Conservation (phyloP, 2,113 vertebrate genomes). For the Sarotherodon lohbergeri region DNA sequence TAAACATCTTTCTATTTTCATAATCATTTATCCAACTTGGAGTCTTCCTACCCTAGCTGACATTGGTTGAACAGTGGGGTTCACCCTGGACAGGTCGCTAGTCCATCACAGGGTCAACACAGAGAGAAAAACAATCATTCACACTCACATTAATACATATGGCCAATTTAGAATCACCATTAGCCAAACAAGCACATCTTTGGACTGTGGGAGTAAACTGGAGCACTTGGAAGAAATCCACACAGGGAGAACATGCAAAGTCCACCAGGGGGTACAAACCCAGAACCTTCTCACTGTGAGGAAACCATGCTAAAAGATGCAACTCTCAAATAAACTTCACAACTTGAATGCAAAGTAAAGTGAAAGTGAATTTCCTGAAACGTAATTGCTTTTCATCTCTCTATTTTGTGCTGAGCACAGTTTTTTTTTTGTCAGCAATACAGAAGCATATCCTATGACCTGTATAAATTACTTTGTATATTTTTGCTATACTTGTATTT, state of each 20-base stretch:
- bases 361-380: not conserved
- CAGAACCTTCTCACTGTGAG: not conserved
- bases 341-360: not conserved
- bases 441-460: not conserved
- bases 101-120: not conserved
- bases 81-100: not conserved
- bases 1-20: not conserved
- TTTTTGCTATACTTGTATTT: not conserved
- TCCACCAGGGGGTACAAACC: not conserved
- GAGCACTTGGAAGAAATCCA: not conserved
- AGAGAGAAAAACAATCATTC: not conserved
- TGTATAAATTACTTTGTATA: not conserved
- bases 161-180: not conserved
- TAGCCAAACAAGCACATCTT: not conserved
- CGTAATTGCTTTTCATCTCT: not conserved
- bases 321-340: not conserved
- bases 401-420: not conserved
- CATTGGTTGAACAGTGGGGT: not conserved
- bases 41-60: not conserved
- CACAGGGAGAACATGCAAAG: not conserved
- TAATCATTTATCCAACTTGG: not conserved
- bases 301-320: not conserved
- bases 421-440: not conserved
- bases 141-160: not conserved
- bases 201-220: not conserved